phyloP scores from a whole-genome alignment of 2,888 invertebrate species.

The Microdon myrmicae region DNA sequence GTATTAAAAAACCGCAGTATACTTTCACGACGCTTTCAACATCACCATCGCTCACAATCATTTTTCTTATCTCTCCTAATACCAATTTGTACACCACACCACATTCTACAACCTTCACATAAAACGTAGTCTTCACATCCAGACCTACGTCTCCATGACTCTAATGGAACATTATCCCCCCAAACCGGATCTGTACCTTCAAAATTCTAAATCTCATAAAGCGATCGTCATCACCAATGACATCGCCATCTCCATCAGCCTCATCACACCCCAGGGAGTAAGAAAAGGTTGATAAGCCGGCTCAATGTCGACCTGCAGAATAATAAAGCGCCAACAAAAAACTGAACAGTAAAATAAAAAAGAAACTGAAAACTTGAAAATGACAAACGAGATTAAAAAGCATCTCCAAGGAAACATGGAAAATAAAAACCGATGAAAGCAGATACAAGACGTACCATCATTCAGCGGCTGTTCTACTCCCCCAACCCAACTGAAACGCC shows the following conservation, averaged over 20 bases:
- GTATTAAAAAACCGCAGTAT: too few relatives aligned
- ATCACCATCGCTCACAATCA: too few relatives aligned
- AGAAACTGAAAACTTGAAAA: conserved; percentile 31
- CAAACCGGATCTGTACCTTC: conserved; percentile 27
- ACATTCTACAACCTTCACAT: too few relatives aligned
- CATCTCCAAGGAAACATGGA: too few relatives aligned
- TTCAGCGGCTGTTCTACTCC: conserved; percentile 41
- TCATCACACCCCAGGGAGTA: conserved; percentile 1
- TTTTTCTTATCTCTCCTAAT: too few relatives aligned
- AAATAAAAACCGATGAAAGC: neutral
- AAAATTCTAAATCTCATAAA: conserved; percentile 23
- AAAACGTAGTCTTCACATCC: too few relatives aligned
- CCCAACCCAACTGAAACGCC: neutral
- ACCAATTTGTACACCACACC: too few relatives aligned
- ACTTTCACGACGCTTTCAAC: too few relatives aligned
- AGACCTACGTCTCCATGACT: too few relatives aligned
- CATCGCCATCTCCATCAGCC: conserved; percentile 8
- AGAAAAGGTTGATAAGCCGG: conserved; percentile 46
- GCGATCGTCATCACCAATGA: conserved; percentile 14
- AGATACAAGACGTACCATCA: conserved; percentile 17
- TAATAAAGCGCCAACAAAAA: conserved; percentile 13
- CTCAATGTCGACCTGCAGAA: conserved; percentile 45
- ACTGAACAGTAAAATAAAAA: conserved; percentile 5
- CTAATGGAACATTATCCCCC: too few relatives aligned
- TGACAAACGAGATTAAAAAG: conserved; percentile 48